Conservation (phyloP, 2,888 invertebrate genomes). For the Coronaproctus castanopsis region DNA sequence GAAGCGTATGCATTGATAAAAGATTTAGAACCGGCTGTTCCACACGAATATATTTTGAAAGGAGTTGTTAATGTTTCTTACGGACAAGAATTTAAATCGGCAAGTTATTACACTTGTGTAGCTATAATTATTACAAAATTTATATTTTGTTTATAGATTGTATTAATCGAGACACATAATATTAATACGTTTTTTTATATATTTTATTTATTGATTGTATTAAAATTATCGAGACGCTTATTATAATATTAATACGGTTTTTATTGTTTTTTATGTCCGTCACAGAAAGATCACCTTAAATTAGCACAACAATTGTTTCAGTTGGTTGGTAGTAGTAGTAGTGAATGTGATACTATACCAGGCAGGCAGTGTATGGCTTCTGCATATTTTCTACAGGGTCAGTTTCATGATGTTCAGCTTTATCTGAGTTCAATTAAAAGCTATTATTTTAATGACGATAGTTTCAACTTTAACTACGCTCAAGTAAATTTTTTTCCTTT, state of each 20-base stretch:
- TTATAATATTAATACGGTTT: too few relatives aligned
- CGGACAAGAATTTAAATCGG: constrained; percentile 53
- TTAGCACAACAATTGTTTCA: constrained; percentile 92
- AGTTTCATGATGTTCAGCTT: constrained; percentile 89
- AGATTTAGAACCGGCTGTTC: constrained; percentile 77
- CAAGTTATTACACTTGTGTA: too few relatives aligned
- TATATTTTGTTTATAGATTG: neutral
- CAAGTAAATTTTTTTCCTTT: too few relatives aligned
- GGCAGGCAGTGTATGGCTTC: constrained; percentile 97
- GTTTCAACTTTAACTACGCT: constrained; percentile 72
- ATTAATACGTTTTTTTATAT: too few relatives aligned
- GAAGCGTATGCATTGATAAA: constrained; percentile 78
- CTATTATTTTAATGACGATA: constrained; percentile 76
- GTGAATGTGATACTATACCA: constrained; percentile 93
- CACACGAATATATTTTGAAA: constrained; percentile 88
- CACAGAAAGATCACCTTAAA: constrained; percentile 88
- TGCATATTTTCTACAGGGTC: constrained; percentile 78
- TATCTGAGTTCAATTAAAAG: constrained; percentile 94
- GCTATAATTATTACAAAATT: too few relatives aligned
- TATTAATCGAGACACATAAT: too few relatives aligned
- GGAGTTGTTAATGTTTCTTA: constrained; percentile 86
- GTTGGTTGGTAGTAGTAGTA: constrained; percentile 83
- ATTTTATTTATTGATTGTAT: too few relatives aligned
- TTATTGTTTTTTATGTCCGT: too few relatives aligned
- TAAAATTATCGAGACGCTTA: too few relatives aligned